Evolutionary conservation across 2,113 vertebrate species (phyloP).

Genomic region (Menura novaehollandiae): DNA sequence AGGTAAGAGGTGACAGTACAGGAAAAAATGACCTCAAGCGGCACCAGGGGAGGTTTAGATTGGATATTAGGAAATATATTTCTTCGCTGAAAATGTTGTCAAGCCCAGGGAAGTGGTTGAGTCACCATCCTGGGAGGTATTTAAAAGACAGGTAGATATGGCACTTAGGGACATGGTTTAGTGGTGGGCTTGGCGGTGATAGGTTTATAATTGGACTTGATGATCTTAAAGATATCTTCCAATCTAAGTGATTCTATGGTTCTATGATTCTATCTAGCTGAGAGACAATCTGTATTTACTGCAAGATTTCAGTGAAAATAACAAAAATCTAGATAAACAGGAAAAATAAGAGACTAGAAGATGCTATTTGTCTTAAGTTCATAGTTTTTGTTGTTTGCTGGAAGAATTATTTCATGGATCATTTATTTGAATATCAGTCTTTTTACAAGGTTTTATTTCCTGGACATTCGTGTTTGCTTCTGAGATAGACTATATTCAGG

Average conservation of each 20-base stretch:
- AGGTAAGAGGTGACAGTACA: background rate
- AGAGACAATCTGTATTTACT: background rate
- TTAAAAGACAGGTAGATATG: background rate
- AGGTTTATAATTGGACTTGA: background rate
- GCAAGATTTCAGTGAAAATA: background rate
- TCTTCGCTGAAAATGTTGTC: background rate
- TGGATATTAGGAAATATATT: background rate
- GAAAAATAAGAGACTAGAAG: background rate
- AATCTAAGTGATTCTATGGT: background rate
- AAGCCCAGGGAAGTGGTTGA: background rate
- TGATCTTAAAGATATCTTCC: background rate
- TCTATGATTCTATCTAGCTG: background rate
- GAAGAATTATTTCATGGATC: conserved; percentile 29
- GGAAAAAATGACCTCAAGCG: background rate
- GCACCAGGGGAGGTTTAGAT: background rate
- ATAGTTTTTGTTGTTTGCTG: conserved; percentile 10
- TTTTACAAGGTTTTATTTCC: conserved; percentile 31
- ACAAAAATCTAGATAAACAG: background rate
- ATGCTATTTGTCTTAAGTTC: background rate
- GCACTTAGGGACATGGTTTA: background rate
- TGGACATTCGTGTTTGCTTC: background rate
- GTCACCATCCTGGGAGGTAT: background rate
- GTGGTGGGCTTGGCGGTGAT: background rate
- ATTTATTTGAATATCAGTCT: conserved; percentile 7
- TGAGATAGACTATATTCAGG: background rate